Evolutionary conservation across 2,888 invertebrate species (phyloP), one percentile per base, ranked within the genome.

Genomic region (Hypomecis punctinalis): DNA sequence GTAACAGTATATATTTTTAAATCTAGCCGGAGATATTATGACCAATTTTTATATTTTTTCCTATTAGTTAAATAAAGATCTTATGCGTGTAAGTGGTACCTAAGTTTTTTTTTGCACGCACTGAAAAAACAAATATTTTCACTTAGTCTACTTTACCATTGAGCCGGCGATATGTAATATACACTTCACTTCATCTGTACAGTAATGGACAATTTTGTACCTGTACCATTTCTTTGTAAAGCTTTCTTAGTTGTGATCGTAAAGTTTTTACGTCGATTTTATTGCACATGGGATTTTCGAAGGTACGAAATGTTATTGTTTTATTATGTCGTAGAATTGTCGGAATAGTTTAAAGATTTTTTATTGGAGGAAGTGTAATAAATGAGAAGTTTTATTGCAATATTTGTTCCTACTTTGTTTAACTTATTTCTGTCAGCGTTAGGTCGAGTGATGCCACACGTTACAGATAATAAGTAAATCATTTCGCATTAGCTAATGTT

Each of bases 211-310:
- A 39, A 57, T 46, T 37, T 59, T 57, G 45, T 71, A 71, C 71
- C 69, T 71, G 69, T 62, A 43, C 39, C 36, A 46, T 49, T 53
- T 64, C 56, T 42, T 51, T 47, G 55, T 49, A 47, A 49, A 35
- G 11, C 55, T 64, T 60, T 64, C 60, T 60, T 64, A 56, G 64
- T 60, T 9, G 37, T 9, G 35, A 13, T 42, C 51, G 47, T 64
- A 56, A 64, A 64, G 45, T 52, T 52, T 58, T 63, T 60, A 60
- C 46, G 59, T 40, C 45, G 10, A 37, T 40, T 64, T 64, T 64
- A 64, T 63, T 61, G 42, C 70, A 66, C 68, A 68, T 70, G 68
- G 66, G 58, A 58, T 55, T 63, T 60, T 61, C 43, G 64, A 67
- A 66, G 64, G 56, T 46, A 47, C 40, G 40, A 59, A 45, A 60